Percentiles rank a stretch among this genome's conserved stretches.
These are phyloP conservation scores for Cetoscarus ocellatus DNA, from an alignment of 2,797 vertebrate genomes.

Conservation along the genomic window DNA sequence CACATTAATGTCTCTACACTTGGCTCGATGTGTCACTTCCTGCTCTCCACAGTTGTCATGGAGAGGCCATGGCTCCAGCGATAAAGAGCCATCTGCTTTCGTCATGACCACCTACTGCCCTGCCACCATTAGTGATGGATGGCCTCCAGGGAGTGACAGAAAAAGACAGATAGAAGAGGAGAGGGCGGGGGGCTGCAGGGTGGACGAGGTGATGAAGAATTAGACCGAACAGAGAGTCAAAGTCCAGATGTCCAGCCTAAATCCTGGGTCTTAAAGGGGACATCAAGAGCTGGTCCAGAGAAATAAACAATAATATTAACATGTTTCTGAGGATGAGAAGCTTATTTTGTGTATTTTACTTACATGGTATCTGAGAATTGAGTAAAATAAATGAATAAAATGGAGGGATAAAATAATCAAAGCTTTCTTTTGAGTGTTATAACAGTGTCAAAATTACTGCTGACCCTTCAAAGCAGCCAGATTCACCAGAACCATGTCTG, in stretches of 20 bases:
- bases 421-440: too few relatives aligned
- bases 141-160: constrained; percentile 70
- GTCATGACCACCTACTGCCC: constrained; percentile 81
- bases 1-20: constrained; percentile 79
- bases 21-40: constrained; percentile 83
- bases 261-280: neutral
- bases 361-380: too few relatives aligned
- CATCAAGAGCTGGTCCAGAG: neutral
- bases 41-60: constrained; percentile 81
- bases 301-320: neutral
- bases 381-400: too few relatives aligned
- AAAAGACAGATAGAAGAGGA: constrained; percentile 29
- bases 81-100: constrained; percentile 86
- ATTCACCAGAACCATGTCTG: too few relatives aligned
- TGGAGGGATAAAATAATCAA: too few relatives aligned
- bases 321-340: too few relatives aligned
- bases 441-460: too few relatives aligned
- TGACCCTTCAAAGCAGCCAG: too few relatives aligned
- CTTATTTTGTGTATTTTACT: too few relatives aligned
- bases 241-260: neutral
- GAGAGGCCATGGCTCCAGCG: constrained; percentile 75
- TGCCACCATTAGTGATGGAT: constrained; percentile 82
- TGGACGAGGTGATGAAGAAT: neutral
- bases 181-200: neutral
- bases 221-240: constrained; percentile 1